Percentiles rank a stretch among this genome's conserved stretches.
These are phyloP conservation scores for Papilio helenus DNA, from an alignment of 1,140 invertebrate genomes.

Conservation along the genomic window DNA sequence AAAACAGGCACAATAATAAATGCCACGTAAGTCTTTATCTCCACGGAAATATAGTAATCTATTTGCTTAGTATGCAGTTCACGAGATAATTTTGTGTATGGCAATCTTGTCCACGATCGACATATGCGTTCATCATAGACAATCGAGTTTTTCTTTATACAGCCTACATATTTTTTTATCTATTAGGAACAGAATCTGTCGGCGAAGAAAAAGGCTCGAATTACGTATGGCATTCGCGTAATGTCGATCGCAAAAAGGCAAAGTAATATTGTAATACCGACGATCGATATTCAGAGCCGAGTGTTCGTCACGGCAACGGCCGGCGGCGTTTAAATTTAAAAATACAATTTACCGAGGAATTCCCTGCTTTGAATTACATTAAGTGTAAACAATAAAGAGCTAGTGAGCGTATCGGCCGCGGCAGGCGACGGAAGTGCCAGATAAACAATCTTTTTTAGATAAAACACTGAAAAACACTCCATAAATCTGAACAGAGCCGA, in stretches of 20 bases:
- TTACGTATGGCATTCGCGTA: constrained; percentile 73
- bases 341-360: constrained; percentile 79
- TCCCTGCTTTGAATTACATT: constrained; percentile 82
- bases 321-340: constrained; percentile 75
- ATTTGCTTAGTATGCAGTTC: neutral
- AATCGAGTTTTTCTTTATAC: constrained; percentile 28
- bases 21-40: neutral
- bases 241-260: constrained; percentile 75
- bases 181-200: constrained; percentile 45
- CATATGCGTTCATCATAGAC: constrained; percentile 27
- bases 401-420: constrained; percentile 75
- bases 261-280: constrained; percentile 71
- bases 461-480: constrained; percentile 73
- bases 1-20: neutral
- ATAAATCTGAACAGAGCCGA: constrained; percentile 65
- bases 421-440: constrained; percentile 77
- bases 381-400: constrained; percentile 80
- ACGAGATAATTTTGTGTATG: constrained; percentile 14
- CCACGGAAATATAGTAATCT: neutral
- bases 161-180: constrained; percentile 26
- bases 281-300: constrained; percentile 72
- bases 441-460: constrained; percentile 82
- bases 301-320: constrained; percentile 59
- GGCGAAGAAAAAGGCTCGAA: constrained; percentile 58
- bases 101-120: constrained; percentile 21